Evolutionary conservation across 2,113 vertebrate species (phyloP).

Genomic region (Gnathonemus echidnorhynchus): DNA sequence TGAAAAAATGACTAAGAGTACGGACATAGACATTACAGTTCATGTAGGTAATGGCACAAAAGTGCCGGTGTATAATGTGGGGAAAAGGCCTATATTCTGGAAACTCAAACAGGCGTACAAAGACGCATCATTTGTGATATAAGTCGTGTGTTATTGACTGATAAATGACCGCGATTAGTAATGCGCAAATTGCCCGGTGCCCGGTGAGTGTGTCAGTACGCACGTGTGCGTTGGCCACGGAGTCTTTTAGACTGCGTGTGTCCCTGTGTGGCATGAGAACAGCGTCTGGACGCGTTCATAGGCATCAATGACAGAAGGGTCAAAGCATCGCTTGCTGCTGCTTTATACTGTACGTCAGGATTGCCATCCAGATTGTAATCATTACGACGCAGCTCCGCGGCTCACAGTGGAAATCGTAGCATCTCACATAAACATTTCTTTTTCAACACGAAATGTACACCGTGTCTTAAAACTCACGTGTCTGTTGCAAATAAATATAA

Average conservation of each 20-base stretch:
- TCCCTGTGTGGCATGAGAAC: neutral
- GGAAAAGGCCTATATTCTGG: neutral
- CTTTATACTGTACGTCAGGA: neutral
- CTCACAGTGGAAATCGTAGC: neutral
- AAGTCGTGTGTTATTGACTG: neutral
- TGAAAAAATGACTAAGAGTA: neutral
- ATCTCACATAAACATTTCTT: neutral
- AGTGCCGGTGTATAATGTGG: neutral
- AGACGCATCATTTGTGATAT: neutral
- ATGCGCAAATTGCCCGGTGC: neutral
- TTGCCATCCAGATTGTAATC: neutral
- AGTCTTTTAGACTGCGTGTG: neutral
- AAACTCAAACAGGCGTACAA: neutral
- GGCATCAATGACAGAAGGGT: conserved; percentile 20
- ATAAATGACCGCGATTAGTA: neutral
- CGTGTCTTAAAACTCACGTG: neutral
- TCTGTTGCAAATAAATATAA: neutral
- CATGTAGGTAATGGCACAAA: neutral
- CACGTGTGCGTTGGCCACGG: neutral
- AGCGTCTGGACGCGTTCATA: neutral
- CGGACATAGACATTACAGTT: neutral
- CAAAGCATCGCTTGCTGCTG: neutral
- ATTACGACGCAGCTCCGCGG: neutral
- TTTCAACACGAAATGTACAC: neutral
- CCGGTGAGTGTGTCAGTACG: neutral